Evolutionary conservation across 2,113 vertebrate genomes (phyloP).

Genomic region (Pangasianodon hypophthalmus): DNA sequence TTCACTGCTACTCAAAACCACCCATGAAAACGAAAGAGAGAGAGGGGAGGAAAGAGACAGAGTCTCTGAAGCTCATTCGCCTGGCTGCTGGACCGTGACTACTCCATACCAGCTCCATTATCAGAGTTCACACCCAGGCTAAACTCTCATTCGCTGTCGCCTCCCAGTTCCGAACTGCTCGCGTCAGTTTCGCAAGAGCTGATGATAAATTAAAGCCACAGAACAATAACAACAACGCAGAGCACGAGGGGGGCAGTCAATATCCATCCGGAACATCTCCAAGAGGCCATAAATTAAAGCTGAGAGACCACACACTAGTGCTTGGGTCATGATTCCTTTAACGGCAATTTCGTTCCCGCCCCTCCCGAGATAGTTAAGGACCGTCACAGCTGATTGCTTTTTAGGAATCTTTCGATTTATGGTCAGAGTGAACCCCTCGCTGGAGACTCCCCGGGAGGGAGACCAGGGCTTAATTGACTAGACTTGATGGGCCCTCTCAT

Average conservation of each 20-base stretch:
- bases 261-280: conserved; percentile 50
- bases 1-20: conserved; percentile 28
- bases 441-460: conserved; percentile 32
- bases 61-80: conserved; percentile 34
- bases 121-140: conserved; percentile 50
- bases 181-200: conserved; percentile 43
- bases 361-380: conserved; percentile 42
- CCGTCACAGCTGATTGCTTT: conserved; percentile 53
- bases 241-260: conserved; percentile 45
- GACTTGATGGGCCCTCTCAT: conserved; percentile 44
- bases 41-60: neutral
- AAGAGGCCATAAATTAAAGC: conserved; percentile 55
- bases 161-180: conserved; percentile 34
- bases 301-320: conserved; percentile 40
- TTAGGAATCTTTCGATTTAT: conserved; percentile 51
- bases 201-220: conserved; percentile 57
- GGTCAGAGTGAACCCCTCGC: conserved; percentile 3
- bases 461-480: conserved; percentile 49
- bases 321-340: conserved; percentile 45
- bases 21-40: neutral
- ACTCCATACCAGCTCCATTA: conserved; percentile 52
- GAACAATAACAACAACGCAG: conserved; percentile 56
- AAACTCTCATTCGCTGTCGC: conserved; percentile 38
- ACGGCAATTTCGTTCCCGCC: conserved; percentile 29
- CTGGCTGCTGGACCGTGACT: conserved; percentile 47